Evolutionary conservation across 2,113 vertebrate genomes (phyloP), one percentile per base, ranked within the genome.

Genomic region (Bufo bufo): DNA sequence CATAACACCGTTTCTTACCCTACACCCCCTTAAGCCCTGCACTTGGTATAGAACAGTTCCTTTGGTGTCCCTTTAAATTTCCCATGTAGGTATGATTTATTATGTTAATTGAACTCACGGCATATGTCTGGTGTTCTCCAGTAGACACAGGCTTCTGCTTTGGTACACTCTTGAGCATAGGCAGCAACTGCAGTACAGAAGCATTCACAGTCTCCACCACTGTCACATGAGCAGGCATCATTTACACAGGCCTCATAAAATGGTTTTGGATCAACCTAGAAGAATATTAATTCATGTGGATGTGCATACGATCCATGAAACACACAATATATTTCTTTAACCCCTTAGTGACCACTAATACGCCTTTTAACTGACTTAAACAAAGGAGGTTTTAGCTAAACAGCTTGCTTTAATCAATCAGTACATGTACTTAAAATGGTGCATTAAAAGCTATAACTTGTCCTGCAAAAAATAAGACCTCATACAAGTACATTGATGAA

Each of bases 121-220:
- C 97, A 99, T 90, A 97, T 94, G 14, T 97, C 94, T 0, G 97
- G 97, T 0, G 94, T 97, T 92, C 97, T 97, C 97, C 97, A 99
- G 90, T 89, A 91, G 71, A 98, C 91, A n/a, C 97, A 99, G 23
- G 93, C 93, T 10, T 90, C 93, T 19, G 91, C 94, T 90, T 96
- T 96, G 90, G 93, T 95, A 85, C 97, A 99, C 87, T 96, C 95
- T 59, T 96, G 94, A 19, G 97, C 96, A 0, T 98, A 99, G 0
- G 95, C 92, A 56, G 97, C 97, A 85, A 99, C 96, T 0, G 97
- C 96, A 0, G 97, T 95, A 89, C 97, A 99, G 92, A 97, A 97
- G 91, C 97, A 98, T 56, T 97, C 97, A 0, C 97, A 98, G 47
- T 98, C 97, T 77, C 97, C 97, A 0, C 97, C 97, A 0, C 90